phyloP scores from a whole-genome alignment of 2,797 vertebrate species.

The Macropodus opercularis region DNA sequence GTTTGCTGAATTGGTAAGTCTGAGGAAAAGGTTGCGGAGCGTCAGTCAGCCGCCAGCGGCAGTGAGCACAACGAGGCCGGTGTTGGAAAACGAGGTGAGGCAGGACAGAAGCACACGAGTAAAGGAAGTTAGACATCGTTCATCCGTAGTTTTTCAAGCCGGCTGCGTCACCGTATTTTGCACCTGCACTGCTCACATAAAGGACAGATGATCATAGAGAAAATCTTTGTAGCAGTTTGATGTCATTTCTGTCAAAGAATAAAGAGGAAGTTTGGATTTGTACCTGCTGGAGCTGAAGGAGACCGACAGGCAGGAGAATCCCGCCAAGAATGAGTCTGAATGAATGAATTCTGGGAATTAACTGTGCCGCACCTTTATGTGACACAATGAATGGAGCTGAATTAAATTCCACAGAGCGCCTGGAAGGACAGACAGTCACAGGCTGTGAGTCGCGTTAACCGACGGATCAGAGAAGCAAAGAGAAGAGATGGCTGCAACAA shows the following conservation, averaged over 20 bases:
- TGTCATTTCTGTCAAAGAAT: background rate
- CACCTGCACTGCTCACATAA: no score
- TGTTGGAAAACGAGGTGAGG: no score
- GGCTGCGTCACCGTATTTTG: no score
- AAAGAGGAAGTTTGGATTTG: background rate
- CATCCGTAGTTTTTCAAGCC: no score
- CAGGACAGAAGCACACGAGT: no score
- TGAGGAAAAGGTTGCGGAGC: conserved; percentile 25
- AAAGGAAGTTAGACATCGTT: no score
- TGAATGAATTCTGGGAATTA: conserved; percentile 6
- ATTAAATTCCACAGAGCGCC: background rate
- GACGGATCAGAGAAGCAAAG: conserved; percentile 9
- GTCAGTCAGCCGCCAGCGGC: conserved; percentile 51
- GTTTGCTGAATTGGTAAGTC: conserved; percentile 41
- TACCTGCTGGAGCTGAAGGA: background rate
- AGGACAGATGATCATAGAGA: no score
- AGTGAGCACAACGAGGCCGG: no score
- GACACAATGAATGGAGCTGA: background rate
- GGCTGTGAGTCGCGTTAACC: conserved; percentile 1
- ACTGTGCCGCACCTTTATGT: conserved; percentile 3
- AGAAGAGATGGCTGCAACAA: background rate
- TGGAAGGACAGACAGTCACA: background rate
- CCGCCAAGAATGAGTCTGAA: background rate
- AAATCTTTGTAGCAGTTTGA: background rate
- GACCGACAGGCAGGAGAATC: background rate